Base-by-base conservation (phyloP, 2,888 invertebrate species). In the Teleogryllus oceanicus region DNA sequence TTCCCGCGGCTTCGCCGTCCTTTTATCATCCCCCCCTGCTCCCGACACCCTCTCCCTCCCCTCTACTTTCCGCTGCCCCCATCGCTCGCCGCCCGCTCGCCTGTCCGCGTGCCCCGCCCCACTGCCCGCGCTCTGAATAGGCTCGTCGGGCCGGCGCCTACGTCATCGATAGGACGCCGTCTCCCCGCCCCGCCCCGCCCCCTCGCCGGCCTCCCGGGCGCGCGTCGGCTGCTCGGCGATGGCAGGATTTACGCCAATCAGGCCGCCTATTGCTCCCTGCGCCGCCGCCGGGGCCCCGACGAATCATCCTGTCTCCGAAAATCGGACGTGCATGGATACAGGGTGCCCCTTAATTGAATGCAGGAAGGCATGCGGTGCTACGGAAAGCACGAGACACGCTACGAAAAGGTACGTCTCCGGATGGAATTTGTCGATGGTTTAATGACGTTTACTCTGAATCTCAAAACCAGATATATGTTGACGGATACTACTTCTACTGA, bases 241-340 rank as follows among this genome's bases (percentile, higher is more conserved):
- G 62, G 62, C 13, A n/a, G 62, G 62, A 62, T 62, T 62, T 62
- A 62, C 62, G 62, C 62, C 62, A 62, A 62, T 62, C 62, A 62
- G 62, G 62, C 16, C 62, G 13, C 62, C 62, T 62, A 62, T 62
- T 62, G 62, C 62, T 62, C n/a, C 62, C 62, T 18, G 62, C 13
- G 62, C 62, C n/a, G 62, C 13, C 16, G 62, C 13, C 16, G 62
- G n/a, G 62, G 16, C n/a, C 62, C 16, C 62, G 62, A 18, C 13
- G 62, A 62, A 62, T 62, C 62, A 13, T 62, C 62, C 62, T n/a
- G 62, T 62, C 62, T 62, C 62, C n/a, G 16, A 62, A 62, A n/a
- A 62, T 62, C 62, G 62, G 62, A n/a, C 62, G 13, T n/a, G 62
- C 62, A 62, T 62, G 13, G 62, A 62, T 62, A 62, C 62, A 62